Base-by-base conservation (phyloP, 2,113 vertebrate species). In the Onychostruthus taczanowskii region DNA sequence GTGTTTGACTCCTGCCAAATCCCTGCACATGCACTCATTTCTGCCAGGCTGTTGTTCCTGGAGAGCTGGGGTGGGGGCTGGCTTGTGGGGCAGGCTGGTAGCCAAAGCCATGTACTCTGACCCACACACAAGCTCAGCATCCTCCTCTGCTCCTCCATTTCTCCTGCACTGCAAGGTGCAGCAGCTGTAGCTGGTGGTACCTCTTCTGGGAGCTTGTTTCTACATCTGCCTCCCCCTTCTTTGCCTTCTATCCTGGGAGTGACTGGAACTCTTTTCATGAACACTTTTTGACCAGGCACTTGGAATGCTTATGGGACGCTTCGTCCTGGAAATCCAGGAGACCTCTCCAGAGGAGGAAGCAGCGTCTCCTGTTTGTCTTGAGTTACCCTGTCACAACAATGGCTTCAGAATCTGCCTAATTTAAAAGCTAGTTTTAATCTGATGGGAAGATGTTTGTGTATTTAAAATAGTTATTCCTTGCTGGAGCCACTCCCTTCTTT, bases 401-500 rank as follows among this genome's bases (percentile, higher is more conserved):
- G 88, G 94, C 76, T 90, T 92, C 92, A 84, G 82, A 81, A 90
- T 93, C 44, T 90, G 85, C 95, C 92, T 93, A 11, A 92, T 93
- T 84, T 86, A 73, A 94, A 94, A 92, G 72, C 64, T 41, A 20
- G 33, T 79, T 88, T 90, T 97, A 96, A 96, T 96, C 95, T 95
- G 93, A 97, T 95, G 93, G 93, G 90, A 96, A 94, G 93, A 97
- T 93, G 75, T 91, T 93, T 94, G 82, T 95, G 84, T 91, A 95
- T 97, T 97, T 97, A 90, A 97, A 97, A 95, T 93, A 95, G 94
- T 94, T 97, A 95, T 35, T 96, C 82, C 95, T 90, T 70, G 63
- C 85, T 11, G 72, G 72, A 76, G 75, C 93, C 95, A 67, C 96
- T 95, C 95, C 95, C 93, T 96, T 68, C 93, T 97, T 96, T 96